Conservation (phyloP, 53 echinoderm and acorn worm species). For the Echinometra lucunter region DNA sequence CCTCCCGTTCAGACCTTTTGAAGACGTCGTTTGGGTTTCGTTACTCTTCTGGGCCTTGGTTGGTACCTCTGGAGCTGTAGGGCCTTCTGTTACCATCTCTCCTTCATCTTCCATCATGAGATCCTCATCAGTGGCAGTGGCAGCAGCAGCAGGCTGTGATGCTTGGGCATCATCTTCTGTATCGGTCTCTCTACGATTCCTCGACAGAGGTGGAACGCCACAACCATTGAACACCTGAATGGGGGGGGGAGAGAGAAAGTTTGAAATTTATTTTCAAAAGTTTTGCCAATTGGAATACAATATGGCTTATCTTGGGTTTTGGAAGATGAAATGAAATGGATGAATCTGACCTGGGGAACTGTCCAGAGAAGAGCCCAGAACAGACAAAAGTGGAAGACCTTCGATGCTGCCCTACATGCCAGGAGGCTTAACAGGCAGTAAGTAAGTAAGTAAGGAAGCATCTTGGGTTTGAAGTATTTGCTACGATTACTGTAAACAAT, state of each 20-base stretch:
- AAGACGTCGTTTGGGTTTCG: not conserved
- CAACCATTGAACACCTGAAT: slow-evolving; percentile 63
- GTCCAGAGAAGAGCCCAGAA: too few relatives aligned
- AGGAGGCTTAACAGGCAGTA: too few relatives aligned
- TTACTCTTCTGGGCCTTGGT: slow-evolving; percentile 17
- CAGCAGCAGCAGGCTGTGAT: not conserved
- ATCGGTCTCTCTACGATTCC: slow-evolving; percentile 45
- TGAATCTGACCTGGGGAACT: too few relatives aligned
- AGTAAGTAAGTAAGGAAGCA: too few relatives aligned
- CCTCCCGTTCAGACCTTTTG: slow-evolving; percentile 50
- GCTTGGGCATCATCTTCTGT: not conserved
- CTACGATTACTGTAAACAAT: too few relatives aligned
- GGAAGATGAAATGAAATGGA: too few relatives aligned
- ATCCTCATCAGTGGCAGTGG: slow-evolving; percentile 14
- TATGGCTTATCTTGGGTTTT: too few relatives aligned
- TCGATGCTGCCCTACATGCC: too few relatives aligned
- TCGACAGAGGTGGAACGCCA: slow-evolving; percentile 19
- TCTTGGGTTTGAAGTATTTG: too few relatives aligned
- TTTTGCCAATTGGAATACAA: not conserved
- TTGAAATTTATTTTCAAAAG: not conserved
- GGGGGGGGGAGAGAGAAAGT: not conserved
- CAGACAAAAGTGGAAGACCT: too few relatives aligned
- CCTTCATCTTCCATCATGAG: slow-evolving; percentile 28
- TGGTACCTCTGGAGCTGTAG: not conserved
- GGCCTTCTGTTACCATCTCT: slow-evolving; percentile 12